Base-by-base conservation (phyloP, 30 jellyfish, hydroid and myxozoan genomes). In the Cassiopea andromeda region DNA sequence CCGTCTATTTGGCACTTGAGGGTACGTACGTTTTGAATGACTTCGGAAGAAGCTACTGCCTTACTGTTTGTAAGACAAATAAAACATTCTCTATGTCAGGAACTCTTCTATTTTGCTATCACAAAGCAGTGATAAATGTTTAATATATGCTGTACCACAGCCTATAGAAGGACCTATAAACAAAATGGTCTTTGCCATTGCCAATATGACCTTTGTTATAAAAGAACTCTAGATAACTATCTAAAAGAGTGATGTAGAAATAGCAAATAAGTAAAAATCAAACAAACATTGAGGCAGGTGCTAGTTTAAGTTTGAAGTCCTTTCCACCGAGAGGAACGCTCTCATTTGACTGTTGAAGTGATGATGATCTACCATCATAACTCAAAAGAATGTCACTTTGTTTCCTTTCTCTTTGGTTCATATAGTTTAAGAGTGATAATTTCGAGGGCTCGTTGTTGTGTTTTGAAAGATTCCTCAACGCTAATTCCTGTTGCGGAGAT, bases 401-500 rank as follows among this genome's bases (percentile, higher is more conserved):
- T 46, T 61, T 16, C 17, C 90, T 69, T 10, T 60, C 87, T 46
- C 69, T 61, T 1, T 92, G 54, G 61, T 74, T 75, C 46, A 90
- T 18, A 7, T 90, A 90, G 44, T 77, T 66, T 54, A 83, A 81
- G 5, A 90, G 54, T 19, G 66, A 46, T 27, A 90, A 46, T 60
- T 84, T 82, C 38, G 97, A 82, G 1, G 87, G 69, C 47, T 90
- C 93, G 45, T 77, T 82, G 66, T 81, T 90, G 27, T 90, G 93
- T 45, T 90, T 90, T 10, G 85, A 54, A 6, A 90, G 83, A 18
- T 83, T 90, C 38, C 48, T 60, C 93, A 90, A 69, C 3, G 97
- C 97, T 46, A 83, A 45, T 16, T 78, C 90, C 50, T 90, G 97
- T 80, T 90, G 97, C 38, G 87, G 82, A 1, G 89, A 75, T 46